These are phyloP conservation scores for Urosaurus nigricauda DNA, from an alignment of 2,797 vertebrate species.

Conservation along the genomic window DNA sequence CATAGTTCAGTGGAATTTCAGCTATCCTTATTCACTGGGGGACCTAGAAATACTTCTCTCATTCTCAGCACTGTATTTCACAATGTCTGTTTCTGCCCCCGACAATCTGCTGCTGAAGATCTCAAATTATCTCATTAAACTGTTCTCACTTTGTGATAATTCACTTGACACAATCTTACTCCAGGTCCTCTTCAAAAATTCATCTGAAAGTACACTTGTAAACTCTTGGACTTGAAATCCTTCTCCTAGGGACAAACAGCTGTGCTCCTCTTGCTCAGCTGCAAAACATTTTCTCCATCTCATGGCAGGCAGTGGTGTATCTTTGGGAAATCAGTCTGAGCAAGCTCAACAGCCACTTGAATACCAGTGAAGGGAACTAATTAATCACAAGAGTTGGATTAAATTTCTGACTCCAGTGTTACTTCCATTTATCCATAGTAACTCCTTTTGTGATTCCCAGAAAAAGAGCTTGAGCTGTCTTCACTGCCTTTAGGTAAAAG, in stretches of 20 bases:
- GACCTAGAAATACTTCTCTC: background rate
- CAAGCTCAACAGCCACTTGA: slow-evolving; percentile 43
- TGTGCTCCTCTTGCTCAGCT: slow-evolving; percentile 36
- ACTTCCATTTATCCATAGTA: slow-evolving; percentile 53
- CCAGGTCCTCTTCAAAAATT: slow-evolving; percentile 34
- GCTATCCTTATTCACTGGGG: background rate
- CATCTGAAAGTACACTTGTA: slow-evolving; percentile 47
- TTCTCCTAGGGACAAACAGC: slow-evolving; percentile 42
- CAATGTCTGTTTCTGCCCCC: slow-evolving; percentile 32
- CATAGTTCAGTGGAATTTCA: background rate
- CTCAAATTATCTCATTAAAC: slow-evolving; percentile 52
- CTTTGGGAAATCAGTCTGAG: slow-evolving; percentile 20
- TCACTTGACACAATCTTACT: slow-evolving; percentile 33
- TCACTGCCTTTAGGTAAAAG: slow-evolving; percentile 27
- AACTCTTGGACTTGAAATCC: slow-evolving; percentile 47
- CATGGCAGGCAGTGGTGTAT: slow-evolving; percentile 22
- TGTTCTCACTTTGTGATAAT: slow-evolving; percentile 43
- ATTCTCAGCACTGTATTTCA: slow-evolving; percentile 11
- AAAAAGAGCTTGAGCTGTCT: slow-evolving; percentile 38
- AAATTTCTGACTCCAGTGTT: slow-evolving; percentile 46
- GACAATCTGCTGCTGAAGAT: slow-evolving; percentile 21
- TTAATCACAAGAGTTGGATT: slow-evolving; percentile 45
- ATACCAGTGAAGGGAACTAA: slow-evolving; percentile 42
- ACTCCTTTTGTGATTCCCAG: slow-evolving; percentile 55
- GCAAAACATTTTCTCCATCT: slow-evolving; percentile 48